phyloP scores from a whole-genome alignment of 1,140 invertebrate genomes.

The Proales similis region DNA sequence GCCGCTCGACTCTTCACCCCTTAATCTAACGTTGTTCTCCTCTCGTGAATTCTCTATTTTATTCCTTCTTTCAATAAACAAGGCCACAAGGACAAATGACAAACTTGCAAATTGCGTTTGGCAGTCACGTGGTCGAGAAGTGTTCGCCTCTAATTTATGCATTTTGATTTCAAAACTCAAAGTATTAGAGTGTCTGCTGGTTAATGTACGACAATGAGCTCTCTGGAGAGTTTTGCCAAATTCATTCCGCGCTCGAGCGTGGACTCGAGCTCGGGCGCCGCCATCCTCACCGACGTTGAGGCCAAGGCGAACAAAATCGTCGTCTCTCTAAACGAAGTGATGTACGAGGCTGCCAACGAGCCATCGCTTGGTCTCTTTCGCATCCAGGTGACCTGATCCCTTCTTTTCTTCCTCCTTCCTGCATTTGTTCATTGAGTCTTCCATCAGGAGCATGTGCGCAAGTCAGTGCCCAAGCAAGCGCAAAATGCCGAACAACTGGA shows the following conservation, averaged over 20 bases:
- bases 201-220: conserved; percentile 8
- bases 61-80: too few species aligned
- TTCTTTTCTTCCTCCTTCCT: neutral
- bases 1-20: too few species aligned
- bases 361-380: conserved; percentile 27
- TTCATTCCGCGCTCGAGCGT: neutral
- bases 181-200: too few species aligned
- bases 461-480: neutral
- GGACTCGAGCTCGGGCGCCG: neutral
- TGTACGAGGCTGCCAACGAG: conserved; percentile 23
- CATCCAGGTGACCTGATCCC: conserved; percentile 11
- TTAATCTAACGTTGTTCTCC: too few species aligned
- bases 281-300: conserved; percentile 30
- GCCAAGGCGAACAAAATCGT: neutral
- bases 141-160: too few species aligned
- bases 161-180: too few species aligned
- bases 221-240: conserved; percentile 23
- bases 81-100: too few species aligned
- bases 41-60: too few species aligned
- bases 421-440: neutral
- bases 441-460: conserved; percentile 22
- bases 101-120: too few species aligned
- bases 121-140: too few species aligned
- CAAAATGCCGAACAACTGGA: conserved; percentile 6
- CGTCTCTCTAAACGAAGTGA: conserved; percentile 1